phyloP scores from a whole-genome alignment of 2,797 vertebrate species.

The Micromesistius poutassou region DNA sequence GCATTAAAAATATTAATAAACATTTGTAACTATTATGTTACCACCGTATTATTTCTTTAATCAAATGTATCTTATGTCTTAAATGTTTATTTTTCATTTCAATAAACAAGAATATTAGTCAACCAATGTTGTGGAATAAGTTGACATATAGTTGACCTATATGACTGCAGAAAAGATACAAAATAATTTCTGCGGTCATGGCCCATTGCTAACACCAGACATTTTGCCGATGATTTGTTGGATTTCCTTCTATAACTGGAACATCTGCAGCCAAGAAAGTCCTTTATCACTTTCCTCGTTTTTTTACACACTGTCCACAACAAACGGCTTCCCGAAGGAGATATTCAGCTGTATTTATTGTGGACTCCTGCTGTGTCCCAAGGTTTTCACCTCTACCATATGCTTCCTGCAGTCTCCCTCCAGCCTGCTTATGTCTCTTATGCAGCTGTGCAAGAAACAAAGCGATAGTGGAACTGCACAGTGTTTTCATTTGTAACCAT shows the following conservation, averaged over 20 bases:
- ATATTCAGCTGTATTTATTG: not conserved
- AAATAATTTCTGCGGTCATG: slow-evolving; percentile 51
- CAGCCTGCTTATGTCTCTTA: not conserved
- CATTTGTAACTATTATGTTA: not conserved
- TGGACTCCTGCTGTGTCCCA: not conserved
- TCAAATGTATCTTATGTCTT: not conserved
- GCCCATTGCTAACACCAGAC: slow-evolving; percentile 54
- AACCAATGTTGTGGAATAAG: slow-evolving; percentile 18
- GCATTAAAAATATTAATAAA: not conserved
- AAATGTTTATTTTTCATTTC: not conserved
- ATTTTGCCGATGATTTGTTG: slow-evolving; percentile 53
- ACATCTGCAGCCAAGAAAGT: not conserved
- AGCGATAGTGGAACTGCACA: not conserved
- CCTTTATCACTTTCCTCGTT: not conserved
- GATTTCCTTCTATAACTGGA: slow-evolving; percentile 56
- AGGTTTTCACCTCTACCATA: not conserved
- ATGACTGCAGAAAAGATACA: slow-evolving; percentile 44
- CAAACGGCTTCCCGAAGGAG: not conserved
- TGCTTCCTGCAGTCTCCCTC: not conserved
- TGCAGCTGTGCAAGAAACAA: not conserved
- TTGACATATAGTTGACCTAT: slow-evolving; percentile 37
- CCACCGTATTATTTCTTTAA: not conserved
- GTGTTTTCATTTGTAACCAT: not conserved
- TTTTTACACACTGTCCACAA: not conserved
- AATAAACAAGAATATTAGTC: not conserved